Evolutionary conservation across 2,113 vertebrate genomes (phyloP), one percentile per base, ranked within the genome.

Genomic region (Peromyscus californicus): DNA sequence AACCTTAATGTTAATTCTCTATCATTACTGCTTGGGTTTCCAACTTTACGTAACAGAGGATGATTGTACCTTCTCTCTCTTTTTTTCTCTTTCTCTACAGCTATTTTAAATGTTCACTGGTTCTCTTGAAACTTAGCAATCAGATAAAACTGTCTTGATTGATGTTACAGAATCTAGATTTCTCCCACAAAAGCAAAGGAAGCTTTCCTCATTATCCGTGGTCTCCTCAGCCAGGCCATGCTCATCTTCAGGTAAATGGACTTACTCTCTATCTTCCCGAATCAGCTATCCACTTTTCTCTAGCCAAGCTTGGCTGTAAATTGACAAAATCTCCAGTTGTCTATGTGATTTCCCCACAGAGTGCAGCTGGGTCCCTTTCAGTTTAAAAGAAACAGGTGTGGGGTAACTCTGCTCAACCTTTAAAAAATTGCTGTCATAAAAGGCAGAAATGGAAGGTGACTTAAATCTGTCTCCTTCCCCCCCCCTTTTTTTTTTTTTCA

Each of bases 121-220:
- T 97, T 94, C 97, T 95, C 97, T 96, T 76, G 91, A 96, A 97
- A 97, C 97, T 98, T 96, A 89, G 95, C 97, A 97, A 98, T 98
- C 98, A 98, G 98, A 98, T 98, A 98, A 97, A 97, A 94, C 87
- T 31, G 93, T 78, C 97, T 96, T 98, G 98, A 98, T 97, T 97
- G 97, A 98, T 98, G 98, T 98, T 96, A 94, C 92, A 96, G 97
- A 97, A 98, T 97, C 97, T 75, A 84, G 94, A 89, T 95, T 97
- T 97, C 97, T 70, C 74, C 90, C 92, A 92, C 94, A 93, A 95
- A 96, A 97, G 97, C 96, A 92, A 98, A 97, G 72, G 94, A 96
- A 96, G 95, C 93, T 97, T 96, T 97, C 90, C 94, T 95, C 91
- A 95, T 98, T 98, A 98, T 98, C 97, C 97, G 95, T 51, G 79